Percentiles rank a stretch among this genome's conserved stretches.
phyloP scores from a whole-genome alignment of 2,113 vertebrate species.

The Urocolius indicus region DNA sequence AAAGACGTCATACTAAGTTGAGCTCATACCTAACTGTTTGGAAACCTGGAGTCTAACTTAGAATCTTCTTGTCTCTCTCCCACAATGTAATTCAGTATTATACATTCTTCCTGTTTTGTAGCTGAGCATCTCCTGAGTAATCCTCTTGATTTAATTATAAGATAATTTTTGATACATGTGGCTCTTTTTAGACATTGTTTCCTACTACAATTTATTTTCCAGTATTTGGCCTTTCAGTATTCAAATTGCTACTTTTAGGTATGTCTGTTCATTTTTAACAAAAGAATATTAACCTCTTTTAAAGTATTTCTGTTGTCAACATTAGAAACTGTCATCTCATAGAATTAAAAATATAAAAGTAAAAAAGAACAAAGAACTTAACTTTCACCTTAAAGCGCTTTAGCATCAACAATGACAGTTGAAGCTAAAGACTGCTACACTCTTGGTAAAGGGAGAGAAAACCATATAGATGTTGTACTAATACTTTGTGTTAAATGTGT shows the following conservation, averaged over 20 bases:
- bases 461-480: fast-evolving
- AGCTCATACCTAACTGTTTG: background rate
- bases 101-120: background rate
- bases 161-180: background rate
- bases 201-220: background rate
- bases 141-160: background rate
- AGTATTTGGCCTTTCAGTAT: background rate
- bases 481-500: background rate
- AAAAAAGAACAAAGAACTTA: background rate
- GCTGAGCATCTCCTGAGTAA: background rate
- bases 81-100: background rate
- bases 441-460: background rate
- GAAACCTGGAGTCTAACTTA: background rate
- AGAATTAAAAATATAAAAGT: background rate
- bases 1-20: background rate
- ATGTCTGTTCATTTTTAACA: background rate
- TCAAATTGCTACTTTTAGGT: background rate
- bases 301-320: background rate
- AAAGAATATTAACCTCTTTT: background rate
- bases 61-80: background rate
- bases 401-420: background rate
- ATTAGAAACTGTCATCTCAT: background rate
- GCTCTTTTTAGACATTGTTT: background rate
- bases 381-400: background rate
- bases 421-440: background rate